These are phyloP conservation scores for Polypterus bichir DNA, from an alignment of 2,113 vertebrate genomes.

Conservation along the genomic window DNA sequence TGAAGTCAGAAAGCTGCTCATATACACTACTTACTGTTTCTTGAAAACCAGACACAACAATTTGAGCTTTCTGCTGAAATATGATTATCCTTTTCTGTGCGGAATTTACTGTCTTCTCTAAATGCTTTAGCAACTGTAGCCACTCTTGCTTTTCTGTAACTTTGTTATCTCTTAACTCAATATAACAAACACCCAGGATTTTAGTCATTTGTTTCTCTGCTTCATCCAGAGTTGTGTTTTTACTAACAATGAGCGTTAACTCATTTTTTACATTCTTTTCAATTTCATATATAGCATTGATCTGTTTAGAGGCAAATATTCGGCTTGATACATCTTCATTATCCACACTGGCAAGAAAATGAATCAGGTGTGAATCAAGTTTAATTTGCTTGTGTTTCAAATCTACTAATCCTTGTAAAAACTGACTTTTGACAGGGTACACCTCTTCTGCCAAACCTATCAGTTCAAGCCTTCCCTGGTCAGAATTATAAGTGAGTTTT, in stretches of 20 bases:
- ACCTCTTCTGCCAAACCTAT: conserved; percentile 50
- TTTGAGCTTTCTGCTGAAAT: conserved; percentile 7
- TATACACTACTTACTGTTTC: conserved; percentile 37
- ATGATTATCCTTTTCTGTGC: conserved; percentile 28
- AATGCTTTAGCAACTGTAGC: conserved; percentile 26
- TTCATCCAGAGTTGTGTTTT: conserved; percentile 32
- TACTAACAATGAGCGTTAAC: conserved; percentile 39
- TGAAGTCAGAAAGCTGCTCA: conserved; percentile 37
- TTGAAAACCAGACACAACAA: conserved; percentile 51
- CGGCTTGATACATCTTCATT: conserved; percentile 36
- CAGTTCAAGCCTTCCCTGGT: conserved; percentile 34
- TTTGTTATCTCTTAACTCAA: conserved; percentile 39
- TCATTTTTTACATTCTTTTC: conserved; percentile 8
- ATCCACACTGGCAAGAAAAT: conserved; percentile 46
- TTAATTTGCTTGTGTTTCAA: conserved; percentile 34
- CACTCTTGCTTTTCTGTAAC: conserved; percentile 40
- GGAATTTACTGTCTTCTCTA: conserved; percentile 28
- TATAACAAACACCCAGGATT: conserved; percentile 23
- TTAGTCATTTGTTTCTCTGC: conserved; percentile 51
- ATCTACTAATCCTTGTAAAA: conserved; percentile 37
- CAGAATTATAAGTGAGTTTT: conserved; percentile 38
- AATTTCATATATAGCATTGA: conserved; percentile 47
- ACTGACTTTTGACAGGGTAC: conserved; percentile 42
- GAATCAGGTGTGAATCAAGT: conserved; percentile 31
- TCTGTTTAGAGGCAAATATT: conserved; percentile 51